Percentiles rank a stretch among this genome's conserved stretches.
These are phyloP conservation scores for Panurus biarmicus DNA, from an alignment of 2,113 vertebrate genomes.

Conservation along the genomic window DNA sequence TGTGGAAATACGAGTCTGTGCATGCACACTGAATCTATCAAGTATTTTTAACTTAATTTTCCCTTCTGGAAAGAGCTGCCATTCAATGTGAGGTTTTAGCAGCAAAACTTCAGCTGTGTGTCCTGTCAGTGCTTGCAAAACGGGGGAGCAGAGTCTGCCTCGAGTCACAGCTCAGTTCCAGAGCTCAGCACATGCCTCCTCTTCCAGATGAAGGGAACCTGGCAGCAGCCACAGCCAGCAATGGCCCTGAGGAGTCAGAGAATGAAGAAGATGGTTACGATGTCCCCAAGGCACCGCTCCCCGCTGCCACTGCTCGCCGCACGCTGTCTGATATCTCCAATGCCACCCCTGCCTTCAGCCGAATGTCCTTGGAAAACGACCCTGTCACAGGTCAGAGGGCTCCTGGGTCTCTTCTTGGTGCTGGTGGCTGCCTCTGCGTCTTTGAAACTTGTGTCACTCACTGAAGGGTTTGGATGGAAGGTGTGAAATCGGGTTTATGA, in stretches of 20 bases:
- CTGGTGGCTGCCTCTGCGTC: accelerated
- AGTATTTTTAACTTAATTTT: too few relatives aligned
- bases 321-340: slow-evolving; percentile 86
- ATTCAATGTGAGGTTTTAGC: neutral
- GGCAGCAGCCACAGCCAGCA: slow-evolving; percentile 62
- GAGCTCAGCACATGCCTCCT: neutral
- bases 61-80: too few relatives aligned
- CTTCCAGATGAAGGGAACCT: slow-evolving; percentile 54
- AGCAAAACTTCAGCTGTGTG: neutral
- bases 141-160: neutral
- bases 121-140: neutral
- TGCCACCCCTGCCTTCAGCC: slow-evolving; percentile 77
- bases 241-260: slow-evolving; percentile 70
- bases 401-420: accelerated
- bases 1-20: too few relatives aligned
- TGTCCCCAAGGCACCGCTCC: slow-evolving; percentile 78
- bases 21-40: too few relatives aligned
- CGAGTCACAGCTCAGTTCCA: neutral
- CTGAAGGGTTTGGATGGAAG: accelerated
- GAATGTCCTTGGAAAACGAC: slow-evolving; percentile 79
- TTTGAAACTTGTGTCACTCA: accelerated
- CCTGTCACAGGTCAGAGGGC: slow-evolving; percentile 50
- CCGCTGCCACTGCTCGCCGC: slow-evolving; percentile 71
- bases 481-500: neutral
- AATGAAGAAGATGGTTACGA: slow-evolving; percentile 88